Evolutionary conservation across 2,888 invertebrate species (phyloP).

Genomic region (Ceriagrion tenellum): DNA sequence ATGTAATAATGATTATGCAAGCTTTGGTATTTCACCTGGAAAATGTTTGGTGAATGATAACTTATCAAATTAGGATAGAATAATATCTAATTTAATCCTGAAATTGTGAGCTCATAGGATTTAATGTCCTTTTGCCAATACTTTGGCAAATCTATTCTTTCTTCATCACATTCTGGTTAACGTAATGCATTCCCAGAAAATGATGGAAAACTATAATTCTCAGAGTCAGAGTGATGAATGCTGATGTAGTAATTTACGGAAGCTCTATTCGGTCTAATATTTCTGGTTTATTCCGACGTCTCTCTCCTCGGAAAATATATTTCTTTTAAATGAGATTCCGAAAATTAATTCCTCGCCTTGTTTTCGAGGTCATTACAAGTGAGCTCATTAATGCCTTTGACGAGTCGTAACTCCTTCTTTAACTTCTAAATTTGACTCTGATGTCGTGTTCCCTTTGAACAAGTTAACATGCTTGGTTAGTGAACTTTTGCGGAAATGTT

Average conservation of each 20-base stretch:
- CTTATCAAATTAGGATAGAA: too few relatives aligned
- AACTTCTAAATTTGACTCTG: conserved; percentile 21
- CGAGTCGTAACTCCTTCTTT: background rate
- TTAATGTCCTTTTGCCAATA: background rate
- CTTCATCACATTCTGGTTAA: background rate
- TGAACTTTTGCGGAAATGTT: conserved; percentile 31
- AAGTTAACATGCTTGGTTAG: conserved; percentile 14
- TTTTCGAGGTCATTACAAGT: conserved; percentile 19
- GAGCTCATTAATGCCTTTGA: conserved; percentile 35
- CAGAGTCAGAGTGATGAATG: background rate
- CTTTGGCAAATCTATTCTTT: background rate
- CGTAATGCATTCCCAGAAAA: background rate
- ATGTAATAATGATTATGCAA: too few relatives aligned
- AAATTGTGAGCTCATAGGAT: too few relatives aligned
- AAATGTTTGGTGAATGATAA: too few relatives aligned
- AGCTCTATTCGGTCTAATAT: background rate
- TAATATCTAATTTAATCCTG: too few relatives aligned
- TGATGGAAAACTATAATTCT: background rate
- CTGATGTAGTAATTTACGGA: background rate
- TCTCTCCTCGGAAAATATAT: background rate
- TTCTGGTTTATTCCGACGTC: background rate
- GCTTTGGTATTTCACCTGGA: too few relatives aligned
- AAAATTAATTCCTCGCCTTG: conserved; percentile 22
- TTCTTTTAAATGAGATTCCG: conserved; percentile 19
- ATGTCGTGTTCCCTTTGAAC: conserved; percentile 20